Evolutionary conservation across 2,113 vertebrate species (phyloP), one percentile per base, ranked within the genome.

Genomic region (Ancistrus triradiatus): DNA sequence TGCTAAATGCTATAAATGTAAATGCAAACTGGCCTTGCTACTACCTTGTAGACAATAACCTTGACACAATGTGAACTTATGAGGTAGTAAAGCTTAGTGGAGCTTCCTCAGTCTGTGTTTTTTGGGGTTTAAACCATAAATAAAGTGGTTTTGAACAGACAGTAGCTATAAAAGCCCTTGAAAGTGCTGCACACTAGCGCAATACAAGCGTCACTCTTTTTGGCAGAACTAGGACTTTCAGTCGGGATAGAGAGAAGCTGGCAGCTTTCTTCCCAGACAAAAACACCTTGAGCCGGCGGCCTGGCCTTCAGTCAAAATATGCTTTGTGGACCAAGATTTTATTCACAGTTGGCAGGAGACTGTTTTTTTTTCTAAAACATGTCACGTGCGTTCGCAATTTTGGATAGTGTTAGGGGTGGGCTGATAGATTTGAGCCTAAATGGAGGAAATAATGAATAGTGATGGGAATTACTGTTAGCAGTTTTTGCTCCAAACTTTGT

Each of bases 321-420:
- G 72, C 77, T 78, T 44, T 67, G 66, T 58, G 73, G 78, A 80
- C 63, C 74, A 59, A 69, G 59, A 75, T 74, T 75, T 80, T 74
- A 68, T 79, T 79, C 80, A 80, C 68, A 19, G 78, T 70, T 79
- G 78, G 72, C 70, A 49, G 62, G 22, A 77, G 77, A 77, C 77
- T 84, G 85, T 86, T 89, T 85, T 86, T 89, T 85, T 84, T 84
- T 87, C 84, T 87, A 72, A 77, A 82, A 77, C 63, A 59, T 70
- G 69, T 72, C 24, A 68, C 69, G 69, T 69, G 64, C 59, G 60
- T 86, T 83, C 87, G 85, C 84, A 77, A 75, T 81, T 85, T 86
- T 84, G 83, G 83, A 81, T 78, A 58, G 77, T 68, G 75, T 79
- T 77, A 65, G 59, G 59, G 48, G 72, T 68, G 60, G 78, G 80